A percentile compares a stretch with the other conserved stretches of the same genome.
Conservation (phyloP, 2,113 vertebrate genomes). For the Anolis sagrei region DNA sequence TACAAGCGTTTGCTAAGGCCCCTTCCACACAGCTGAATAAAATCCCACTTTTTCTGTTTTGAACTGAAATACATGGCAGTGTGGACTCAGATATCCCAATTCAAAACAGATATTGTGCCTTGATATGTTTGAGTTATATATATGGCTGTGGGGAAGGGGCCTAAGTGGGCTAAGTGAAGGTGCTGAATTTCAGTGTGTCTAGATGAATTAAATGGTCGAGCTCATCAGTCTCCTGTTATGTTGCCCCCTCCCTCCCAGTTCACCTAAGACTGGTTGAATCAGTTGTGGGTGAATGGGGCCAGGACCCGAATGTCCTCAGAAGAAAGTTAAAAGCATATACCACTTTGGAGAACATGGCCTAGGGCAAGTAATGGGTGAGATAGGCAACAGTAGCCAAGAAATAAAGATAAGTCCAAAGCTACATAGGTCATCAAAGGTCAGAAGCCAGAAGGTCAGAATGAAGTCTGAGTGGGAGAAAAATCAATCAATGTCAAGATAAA, state of each 20-base stretch:
- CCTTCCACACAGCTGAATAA: too few species aligned
- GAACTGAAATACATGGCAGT: too few species aligned
- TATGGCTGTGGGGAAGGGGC: too few species aligned
- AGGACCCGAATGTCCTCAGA: background rate
- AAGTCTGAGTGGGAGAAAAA: constrained; percentile 4
- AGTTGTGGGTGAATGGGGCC: background rate
- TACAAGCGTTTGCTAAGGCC: background rate
- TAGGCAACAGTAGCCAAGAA: constrained; percentile 22
- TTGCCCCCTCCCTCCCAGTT: background rate
- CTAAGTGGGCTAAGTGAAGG: background rate
- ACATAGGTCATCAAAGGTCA: constrained; percentile 16
- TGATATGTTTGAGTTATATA: too few species aligned
- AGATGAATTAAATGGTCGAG: background rate
- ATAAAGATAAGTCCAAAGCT: constrained; percentile 25
- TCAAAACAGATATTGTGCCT: too few species aligned
- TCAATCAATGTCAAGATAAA: constrained; percentile 8
- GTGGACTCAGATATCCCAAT: too few species aligned
- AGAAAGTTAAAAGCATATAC: background rate
- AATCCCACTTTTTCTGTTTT: too few species aligned
- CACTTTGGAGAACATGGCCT: background rate
- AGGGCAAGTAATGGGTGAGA: constrained; percentile 9
- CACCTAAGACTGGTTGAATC: too few species aligned
- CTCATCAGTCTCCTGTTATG: background rate
- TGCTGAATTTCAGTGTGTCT: background rate
- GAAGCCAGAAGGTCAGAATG: constrained; percentile 9